Evolutionary conservation across 2,888 invertebrate species (phyloP).

Genomic region (Cancer borealis): DNA sequence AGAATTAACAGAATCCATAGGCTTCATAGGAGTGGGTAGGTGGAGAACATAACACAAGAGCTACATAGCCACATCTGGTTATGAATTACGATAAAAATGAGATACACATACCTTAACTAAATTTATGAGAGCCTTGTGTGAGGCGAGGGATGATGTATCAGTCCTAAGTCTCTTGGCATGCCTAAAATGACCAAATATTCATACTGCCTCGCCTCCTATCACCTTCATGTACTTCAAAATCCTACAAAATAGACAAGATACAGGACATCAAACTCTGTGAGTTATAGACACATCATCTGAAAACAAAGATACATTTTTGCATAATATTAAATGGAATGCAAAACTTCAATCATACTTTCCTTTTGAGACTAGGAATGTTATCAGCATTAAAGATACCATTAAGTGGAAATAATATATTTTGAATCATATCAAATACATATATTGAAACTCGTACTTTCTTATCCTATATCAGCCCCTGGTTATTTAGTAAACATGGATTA

Average conservation of each 20-base stretch:
- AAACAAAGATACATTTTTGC: not conserved
- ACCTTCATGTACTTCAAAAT: not conserved
- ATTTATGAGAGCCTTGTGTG: not conserved
- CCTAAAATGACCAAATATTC: not conserved
- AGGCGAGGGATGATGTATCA: not conserved
- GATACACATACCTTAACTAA: not conserved
- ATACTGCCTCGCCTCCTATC: conserved; percentile 1
- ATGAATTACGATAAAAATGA: not conserved
- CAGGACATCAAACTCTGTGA: not conserved
- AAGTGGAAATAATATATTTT: conserved; percentile 66
- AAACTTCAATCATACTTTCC: not conserved
- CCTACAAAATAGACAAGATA: not conserved
- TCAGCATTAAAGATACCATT: not conserved
- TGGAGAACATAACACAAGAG: too few relatives aligned
- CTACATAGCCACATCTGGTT: too few relatives aligned
- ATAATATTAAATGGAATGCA: not conserved
- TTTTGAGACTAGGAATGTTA: not conserved
- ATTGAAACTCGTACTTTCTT: conserved; percentile 61
- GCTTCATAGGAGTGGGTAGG: too few relatives aligned
- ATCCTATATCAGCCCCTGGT: conserved; percentile 43
- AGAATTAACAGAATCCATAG: too few relatives aligned
- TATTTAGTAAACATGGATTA: conserved; percentile 49
- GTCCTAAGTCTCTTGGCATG: not conserved
- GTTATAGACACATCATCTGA: not conserved
- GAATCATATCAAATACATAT: conserved; percentile 70